Conservation (phyloP, 1,140 invertebrate species). For the Acromyrmex heyeri region DNA sequence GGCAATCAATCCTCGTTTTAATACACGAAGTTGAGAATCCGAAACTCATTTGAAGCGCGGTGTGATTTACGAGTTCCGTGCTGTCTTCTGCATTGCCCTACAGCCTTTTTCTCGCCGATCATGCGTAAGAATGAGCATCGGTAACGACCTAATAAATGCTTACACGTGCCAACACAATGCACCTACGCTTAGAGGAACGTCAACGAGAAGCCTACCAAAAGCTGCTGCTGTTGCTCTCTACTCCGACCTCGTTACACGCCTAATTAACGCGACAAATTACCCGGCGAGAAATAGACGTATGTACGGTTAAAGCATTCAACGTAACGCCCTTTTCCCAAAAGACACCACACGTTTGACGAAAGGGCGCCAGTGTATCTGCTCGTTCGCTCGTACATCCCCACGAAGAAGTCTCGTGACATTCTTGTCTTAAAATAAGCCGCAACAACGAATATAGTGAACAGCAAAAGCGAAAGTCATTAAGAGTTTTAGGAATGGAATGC, state of each 20-base stretch:
- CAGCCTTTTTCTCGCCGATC: constrained; percentile 57
- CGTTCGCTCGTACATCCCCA: constrained; percentile 7
- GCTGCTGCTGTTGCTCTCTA: constrained; percentile 33
- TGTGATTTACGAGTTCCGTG: constrained; percentile 62
- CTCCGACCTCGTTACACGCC: constrained; percentile 79
- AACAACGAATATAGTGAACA: constrained; percentile 34
- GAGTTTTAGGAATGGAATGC: constrained; percentile 67
- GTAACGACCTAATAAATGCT: constrained; percentile 76
- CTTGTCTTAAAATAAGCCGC: constrained; percentile 68
- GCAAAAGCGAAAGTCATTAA: constrained; percentile 70
- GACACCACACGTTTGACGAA: constrained; percentile 64
- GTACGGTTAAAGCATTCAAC: constrained; percentile 73
- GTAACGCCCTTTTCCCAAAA: constrained; percentile 69
- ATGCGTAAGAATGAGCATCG: constrained; percentile 68
- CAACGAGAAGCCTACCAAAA: constrained; percentile 49
- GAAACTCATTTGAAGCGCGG: constrained; percentile 66
- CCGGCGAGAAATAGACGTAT: constrained; percentile 79
- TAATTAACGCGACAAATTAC: constrained; percentile 84
- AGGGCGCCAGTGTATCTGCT: constrained; percentile 60
- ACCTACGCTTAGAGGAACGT: constrained; percentile 19
- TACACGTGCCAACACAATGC: constrained; percentile 56
- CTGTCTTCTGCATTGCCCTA: constrained; percentile 3
- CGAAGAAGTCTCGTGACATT: constrained; percentile 52
- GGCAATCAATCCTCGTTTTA: constrained; percentile 57
- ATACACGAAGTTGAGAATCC: constrained; percentile 67